A percentile compares a stretch with the other conserved stretches of the same genome.
These are phyloP conservation scores for Melitaea cinxia DNA, from an alignment of 1,140 invertebrate genomes.

Conservation along the genomic window DNA sequence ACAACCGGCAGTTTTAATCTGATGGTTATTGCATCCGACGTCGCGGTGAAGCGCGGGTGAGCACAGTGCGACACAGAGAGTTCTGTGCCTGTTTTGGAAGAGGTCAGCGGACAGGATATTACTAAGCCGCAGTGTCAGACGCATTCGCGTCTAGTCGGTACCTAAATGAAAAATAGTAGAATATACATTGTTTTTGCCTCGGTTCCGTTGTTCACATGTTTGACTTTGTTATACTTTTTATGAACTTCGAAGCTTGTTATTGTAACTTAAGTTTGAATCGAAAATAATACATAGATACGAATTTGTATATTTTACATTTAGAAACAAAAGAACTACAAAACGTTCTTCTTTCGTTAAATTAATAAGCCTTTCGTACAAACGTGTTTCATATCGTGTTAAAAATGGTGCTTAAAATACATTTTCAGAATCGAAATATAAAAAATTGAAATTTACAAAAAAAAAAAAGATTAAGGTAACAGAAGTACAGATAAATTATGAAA, in stretches of 20 bases:
- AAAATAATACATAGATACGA: no score
- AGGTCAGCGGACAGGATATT: constrained; percentile 73
- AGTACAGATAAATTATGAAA: no score
- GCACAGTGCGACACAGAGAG: constrained; percentile 25
- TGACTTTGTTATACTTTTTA: background rate
- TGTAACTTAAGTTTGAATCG: background rate
- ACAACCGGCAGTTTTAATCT: constrained; percentile 38
- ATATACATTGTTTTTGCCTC: constrained; percentile 41
- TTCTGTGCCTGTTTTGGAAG: constrained; percentile 46
- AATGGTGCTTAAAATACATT: no score
- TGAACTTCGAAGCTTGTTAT: background rate
- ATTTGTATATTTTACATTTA: no score
- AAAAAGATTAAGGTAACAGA: no score
- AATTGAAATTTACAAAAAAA: no score
- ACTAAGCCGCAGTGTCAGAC: constrained; percentile 67
- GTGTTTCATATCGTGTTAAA: no score
- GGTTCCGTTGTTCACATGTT: constrained; percentile 2
- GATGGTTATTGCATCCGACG: constrained; percentile 45
- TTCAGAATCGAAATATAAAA: no score
- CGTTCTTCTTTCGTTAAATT: no score
- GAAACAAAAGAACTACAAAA: no score
- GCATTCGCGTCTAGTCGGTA: constrained; percentile 58
- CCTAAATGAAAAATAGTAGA: constrained; percentile 71
- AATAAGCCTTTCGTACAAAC: no score
- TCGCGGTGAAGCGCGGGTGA: constrained; percentile 27